Conservation (phyloP, 2,113 vertebrate genomes). For the Greenwoodochromis staneri region DNA sequence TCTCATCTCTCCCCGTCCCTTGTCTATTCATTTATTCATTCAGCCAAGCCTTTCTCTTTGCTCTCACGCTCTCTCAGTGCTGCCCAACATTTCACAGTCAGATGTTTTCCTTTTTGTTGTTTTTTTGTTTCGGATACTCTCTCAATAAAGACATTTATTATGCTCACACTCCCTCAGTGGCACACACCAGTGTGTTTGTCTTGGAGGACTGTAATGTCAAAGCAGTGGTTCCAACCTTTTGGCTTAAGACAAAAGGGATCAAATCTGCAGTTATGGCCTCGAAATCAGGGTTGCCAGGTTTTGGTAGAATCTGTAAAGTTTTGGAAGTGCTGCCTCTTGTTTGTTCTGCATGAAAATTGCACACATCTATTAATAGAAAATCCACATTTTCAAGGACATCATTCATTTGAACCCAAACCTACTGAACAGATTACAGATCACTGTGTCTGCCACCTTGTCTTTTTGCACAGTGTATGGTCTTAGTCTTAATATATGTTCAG, state of each 20-base stretch:
- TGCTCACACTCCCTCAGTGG: neutral
- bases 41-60: neutral
- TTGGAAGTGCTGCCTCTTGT: neutral
- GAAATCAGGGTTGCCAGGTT: neutral
- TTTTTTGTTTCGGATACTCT: neutral
- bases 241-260: neutral
- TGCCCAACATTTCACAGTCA: slow-evolving; percentile 10
- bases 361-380: neutral
- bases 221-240: neutral
- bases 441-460: neutral
- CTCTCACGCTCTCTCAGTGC: neutral
- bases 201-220: neutral
- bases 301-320: neutral
- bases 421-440: neutral
- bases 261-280: neutral
- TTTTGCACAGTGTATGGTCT: neutral
- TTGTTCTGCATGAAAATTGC: neutral
- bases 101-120: neutral
- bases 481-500: neutral
- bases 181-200: neutral
- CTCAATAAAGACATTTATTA: neutral
- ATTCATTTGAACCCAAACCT: neutral
- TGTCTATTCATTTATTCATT: slow-evolving; percentile 30
- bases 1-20: slow-evolving; percentile 18
- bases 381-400: neutral